Conservation (phyloP, 2,113 vertebrate species). For the Solea solea region DNA sequence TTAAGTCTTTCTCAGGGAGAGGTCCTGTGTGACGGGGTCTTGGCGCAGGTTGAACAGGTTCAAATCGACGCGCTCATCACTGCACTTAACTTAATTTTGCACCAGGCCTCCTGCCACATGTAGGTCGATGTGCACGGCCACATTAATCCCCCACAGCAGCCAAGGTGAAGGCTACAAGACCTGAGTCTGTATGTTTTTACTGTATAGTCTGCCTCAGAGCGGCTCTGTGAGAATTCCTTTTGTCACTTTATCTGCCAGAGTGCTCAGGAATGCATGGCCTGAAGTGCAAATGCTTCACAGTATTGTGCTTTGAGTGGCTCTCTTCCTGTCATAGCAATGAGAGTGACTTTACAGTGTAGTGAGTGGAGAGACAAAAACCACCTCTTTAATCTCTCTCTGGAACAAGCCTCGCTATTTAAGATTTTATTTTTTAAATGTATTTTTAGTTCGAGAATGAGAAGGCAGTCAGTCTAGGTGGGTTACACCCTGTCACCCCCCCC, state of each 20-base stretch:
- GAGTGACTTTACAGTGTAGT: slow-evolving; percentile 13
- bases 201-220: not conserved
- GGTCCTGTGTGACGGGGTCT: slow-evolving; percentile 39
- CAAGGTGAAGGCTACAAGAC: slow-evolving; percentile 23
- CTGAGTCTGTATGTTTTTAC: slow-evolving; percentile 19
- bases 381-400: slow-evolving; percentile 15
- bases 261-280: slow-evolving; percentile 65
- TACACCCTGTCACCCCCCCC: slow-evolving; percentile 63
- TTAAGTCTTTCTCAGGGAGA: slow-evolving; percentile 53
- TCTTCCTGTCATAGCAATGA: slow-evolving; percentile 21
- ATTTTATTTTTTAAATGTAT: slow-evolving; percentile 60
- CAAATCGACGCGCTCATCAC: slow-evolving; percentile 47
- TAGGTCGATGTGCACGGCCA: slow-evolving; percentile 37
- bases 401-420: slow-evolving; percentile 31
- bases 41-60: slow-evolving; percentile 47
- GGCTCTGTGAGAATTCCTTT: slow-evolving; percentile 35
- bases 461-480: slow-evolving; percentile 33
- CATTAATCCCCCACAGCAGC: not conserved
- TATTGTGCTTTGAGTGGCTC: slow-evolving; percentile 48
- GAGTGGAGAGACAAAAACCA: slow-evolving; percentile 18
- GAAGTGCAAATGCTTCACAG: slow-evolving; percentile 41
- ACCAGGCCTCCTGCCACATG: slow-evolving; percentile 33
- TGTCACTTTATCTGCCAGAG: slow-evolving; percentile 37
- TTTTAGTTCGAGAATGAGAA: slow-evolving; percentile 44
- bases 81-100: slow-evolving; percentile 52